Percentiles rank a stretch among this genome's conserved stretches.
phyloP scores from a whole-genome alignment of 2,797 vertebrate species.

The Ctenopoma kingsleyae region DNA sequence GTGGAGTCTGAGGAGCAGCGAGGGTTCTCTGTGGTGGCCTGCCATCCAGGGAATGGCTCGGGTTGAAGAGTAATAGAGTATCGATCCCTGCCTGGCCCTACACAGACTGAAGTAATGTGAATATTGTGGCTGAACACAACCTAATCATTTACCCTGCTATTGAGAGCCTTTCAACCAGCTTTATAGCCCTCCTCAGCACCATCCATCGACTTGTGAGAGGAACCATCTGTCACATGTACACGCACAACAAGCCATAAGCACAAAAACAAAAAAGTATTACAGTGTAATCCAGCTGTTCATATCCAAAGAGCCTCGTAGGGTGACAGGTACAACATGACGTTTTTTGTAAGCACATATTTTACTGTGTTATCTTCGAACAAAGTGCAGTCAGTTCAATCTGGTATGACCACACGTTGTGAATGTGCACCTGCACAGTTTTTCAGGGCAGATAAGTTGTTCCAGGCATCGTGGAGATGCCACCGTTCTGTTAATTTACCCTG shows the following conservation, averaged over 20 bases:
- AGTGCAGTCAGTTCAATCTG: no score
- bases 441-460: no score
- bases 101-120: slow-evolving; percentile 74
- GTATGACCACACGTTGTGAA: no score
- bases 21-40: slow-evolving; percentile 52
- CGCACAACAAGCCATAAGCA: background rate
- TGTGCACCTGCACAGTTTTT: no score
- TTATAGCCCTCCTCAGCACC: slow-evolving; percentile 29
- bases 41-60: slow-evolving; percentile 42
- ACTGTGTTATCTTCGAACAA: no score
- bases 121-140: slow-evolving; percentile 64
- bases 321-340: no score
- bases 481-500: no score
- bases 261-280: background rate
- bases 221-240: slow-evolving; percentile 16
- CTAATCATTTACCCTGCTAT: slow-evolving; percentile 64
- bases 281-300: background rate
- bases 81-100: slow-evolving; percentile 59
- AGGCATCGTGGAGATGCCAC: no score
- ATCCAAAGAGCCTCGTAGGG: background rate
- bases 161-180: slow-evolving; percentile 57
- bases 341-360: no score
- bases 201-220: slow-evolving; percentile 44
- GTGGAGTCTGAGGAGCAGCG: slow-evolving; percentile 41
- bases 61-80: slow-evolving; percentile 74